A percentile compares a stretch with the other conserved stretches of the same genome.
These are phyloP conservation scores for Atopsyche davidsoni DNA, from an alignment of 1,140 invertebrate species.

Conservation along the genomic window DNA sequence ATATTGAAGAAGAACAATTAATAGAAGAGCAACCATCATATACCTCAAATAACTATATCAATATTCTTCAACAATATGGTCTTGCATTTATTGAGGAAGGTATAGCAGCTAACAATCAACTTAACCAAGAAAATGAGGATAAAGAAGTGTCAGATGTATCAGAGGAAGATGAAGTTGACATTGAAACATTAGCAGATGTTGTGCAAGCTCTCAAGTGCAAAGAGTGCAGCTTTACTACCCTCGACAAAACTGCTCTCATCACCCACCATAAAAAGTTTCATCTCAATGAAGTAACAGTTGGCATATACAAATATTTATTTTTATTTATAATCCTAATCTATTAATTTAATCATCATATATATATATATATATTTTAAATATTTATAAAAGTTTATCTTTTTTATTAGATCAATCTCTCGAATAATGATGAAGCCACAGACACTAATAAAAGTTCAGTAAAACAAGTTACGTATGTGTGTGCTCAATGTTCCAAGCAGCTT, in stretches of 20 bases:
- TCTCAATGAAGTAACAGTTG: not conserved
- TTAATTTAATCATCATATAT: not conserved
- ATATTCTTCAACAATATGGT: not conserved
- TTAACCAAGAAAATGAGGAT: not conserved
- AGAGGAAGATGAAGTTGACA: not conserved
- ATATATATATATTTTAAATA: not conserved
- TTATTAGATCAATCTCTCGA: not conserved
- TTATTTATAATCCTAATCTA: no score
- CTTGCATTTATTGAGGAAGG: no score
- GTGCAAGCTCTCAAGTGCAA: conserved; percentile 19
- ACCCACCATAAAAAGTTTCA: conserved; percentile 14
- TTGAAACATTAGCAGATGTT: conserved; percentile 7
- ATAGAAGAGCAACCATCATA: not conserved
- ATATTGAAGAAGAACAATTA: not conserved
- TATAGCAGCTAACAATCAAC: not conserved
- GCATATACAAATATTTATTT: no score
- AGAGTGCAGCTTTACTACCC: conserved; percentile 10
- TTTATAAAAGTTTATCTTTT: conserved; percentile 1
- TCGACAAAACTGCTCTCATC: conserved; percentile 4
- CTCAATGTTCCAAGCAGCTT: conserved; percentile 7
- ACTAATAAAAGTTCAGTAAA: conserved; percentile 1
- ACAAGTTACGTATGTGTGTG: conserved; percentile 14
- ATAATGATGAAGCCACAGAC: not conserved
- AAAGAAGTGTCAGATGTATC: not conserved
- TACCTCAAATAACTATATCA: not conserved